Evolutionary conservation across 2,797 vertebrate species (phyloP).

Genomic region (Bovichtus variegatus): DNA sequence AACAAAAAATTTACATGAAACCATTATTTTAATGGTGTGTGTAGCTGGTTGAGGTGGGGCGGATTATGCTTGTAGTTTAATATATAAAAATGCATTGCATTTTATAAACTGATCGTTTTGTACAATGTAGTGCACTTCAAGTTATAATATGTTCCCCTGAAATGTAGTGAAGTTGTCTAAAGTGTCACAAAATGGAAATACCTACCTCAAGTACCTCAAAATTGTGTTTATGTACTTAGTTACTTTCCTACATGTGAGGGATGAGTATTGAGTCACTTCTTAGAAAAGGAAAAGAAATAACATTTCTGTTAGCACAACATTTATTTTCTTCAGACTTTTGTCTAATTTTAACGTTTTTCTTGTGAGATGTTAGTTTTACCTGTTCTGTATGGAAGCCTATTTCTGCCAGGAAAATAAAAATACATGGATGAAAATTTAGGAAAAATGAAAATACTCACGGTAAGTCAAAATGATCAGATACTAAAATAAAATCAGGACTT

Average conservation of each 20-base stretch:
- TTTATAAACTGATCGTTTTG: too few relatives aligned
- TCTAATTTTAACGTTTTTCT: background rate
- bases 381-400: too few relatives aligned
- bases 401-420: background rate
- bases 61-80: background rate
- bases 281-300: background rate
- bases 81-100: background rate
- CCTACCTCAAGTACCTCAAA: too few relatives aligned
- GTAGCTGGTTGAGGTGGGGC: background rate
- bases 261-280: too few relatives aligned
- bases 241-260: too few relatives aligned
- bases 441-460: background rate
- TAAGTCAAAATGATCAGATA: background rate
- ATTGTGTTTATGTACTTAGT: background rate
- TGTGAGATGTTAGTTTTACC: background rate
- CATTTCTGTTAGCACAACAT: background rate
- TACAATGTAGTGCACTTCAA: background rate
- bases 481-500: background rate
- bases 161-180: background rate
- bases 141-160: background rate
- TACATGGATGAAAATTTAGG: background rate
- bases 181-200: background rate
- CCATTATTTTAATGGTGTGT: background rate
- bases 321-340: background rate
- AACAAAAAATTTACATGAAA: too few relatives aligned